A percentile compares a stretch with the other conserved stretches of the same genome.
Conservation (phyloP, 2,113 vertebrate genomes). For the Equus quagga region DNA sequence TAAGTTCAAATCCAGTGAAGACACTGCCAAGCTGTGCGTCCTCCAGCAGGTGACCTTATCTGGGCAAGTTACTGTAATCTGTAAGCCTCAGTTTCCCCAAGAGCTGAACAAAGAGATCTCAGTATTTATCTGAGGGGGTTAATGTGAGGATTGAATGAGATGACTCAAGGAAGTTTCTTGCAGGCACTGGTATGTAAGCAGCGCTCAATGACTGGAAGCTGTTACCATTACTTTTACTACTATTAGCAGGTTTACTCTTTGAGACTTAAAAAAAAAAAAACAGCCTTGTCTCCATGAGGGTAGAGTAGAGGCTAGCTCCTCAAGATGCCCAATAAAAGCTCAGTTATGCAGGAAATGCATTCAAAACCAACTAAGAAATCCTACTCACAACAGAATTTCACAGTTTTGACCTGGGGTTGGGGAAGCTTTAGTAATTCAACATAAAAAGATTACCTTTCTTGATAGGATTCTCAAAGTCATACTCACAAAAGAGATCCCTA, state of each 20-base stretch:
- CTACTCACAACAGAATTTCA: not conserved
- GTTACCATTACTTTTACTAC: rapidly evolving
- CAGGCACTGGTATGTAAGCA: rapidly evolving
- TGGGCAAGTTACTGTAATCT: not conserved
- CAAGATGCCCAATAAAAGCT: not conserved
- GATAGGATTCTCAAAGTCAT: conserved; percentile 18
- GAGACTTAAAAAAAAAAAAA: not conserved
- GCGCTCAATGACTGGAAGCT: rapidly evolving
- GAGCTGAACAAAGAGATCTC: not conserved
- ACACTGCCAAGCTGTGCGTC: rapidly evolving
- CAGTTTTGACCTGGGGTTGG: not conserved
- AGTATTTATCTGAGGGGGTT: rapidly evolving
- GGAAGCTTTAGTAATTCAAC: not conserved
- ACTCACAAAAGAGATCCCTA: not conserved
- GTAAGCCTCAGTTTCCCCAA: not conserved
- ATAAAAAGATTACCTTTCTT: conserved; percentile 27
- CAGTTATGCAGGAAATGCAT: not conserved
- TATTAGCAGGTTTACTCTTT: not conserved
- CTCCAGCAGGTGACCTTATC: too few species aligned
- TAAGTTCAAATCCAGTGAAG: not conserved
- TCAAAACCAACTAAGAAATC: not conserved
- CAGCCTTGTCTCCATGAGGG: not conserved
- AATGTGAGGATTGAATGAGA: not conserved
- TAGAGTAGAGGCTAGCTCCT: not conserved
- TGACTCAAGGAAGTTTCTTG: too few species aligned